Evolutionary conservation across 2,113 vertebrate genomes (phyloP), one percentile per base, ranked within the genome.

Genomic region (Takifugu flavidus): DNA sequence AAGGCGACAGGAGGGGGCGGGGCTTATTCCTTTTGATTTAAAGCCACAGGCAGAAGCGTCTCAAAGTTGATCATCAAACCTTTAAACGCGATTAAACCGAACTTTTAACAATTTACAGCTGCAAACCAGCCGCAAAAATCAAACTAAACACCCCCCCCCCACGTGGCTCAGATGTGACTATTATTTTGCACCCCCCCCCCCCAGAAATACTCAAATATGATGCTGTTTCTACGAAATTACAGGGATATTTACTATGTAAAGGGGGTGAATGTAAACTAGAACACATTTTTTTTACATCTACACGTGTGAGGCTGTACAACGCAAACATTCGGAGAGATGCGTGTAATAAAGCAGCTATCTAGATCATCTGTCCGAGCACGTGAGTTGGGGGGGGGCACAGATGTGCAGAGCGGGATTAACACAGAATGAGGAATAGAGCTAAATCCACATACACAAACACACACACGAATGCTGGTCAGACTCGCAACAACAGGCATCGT

Each of bases 361-460:
- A 82, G 82, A 80, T 84, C 80, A 83, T 87, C 80, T 72, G 77
- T 70, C 71, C 58, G 75, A 53, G 71, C 82, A 88, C 83, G 77
- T 87, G 87, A 83, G 78, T 60, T 69, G 60, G 67, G 53, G 70
- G 58, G 76, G 50, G 60, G 55, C 63, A 68, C 82, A 87, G 86
- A 86, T 89, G 86, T 85, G 83, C 71, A 77, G 75, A 50, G 50
- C 67, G 39, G 85, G 85, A 88, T 90, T 89, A 88, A 74, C 75
- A 78, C 72, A 80, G 73, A 71, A 78, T 59, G 66, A 78, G 66
- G 56, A 75, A 72, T 60, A 29, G 49, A 65, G 78, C 67, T 68
- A 71, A 80, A 82, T 59, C 63, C 65, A 45, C 53, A 25, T 65
- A 61, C 53, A 58, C 50, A 66, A 46, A 49, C 31, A 44, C 34